Evolutionary conservation across 2,113 vertebrate species (phyloP).

Genomic region (Capricornis sumatraensis): DNA sequence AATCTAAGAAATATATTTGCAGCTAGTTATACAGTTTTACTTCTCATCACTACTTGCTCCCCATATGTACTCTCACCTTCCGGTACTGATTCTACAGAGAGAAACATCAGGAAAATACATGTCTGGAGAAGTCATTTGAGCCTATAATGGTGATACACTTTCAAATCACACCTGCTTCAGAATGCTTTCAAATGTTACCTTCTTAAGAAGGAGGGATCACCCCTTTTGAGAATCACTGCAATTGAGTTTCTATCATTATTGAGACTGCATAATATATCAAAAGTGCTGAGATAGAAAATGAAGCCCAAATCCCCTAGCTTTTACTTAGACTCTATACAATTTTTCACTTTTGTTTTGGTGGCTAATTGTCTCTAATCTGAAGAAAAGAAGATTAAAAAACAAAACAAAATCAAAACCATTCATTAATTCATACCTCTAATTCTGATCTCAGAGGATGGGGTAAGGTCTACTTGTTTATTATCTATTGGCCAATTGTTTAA

Average conservation of each 20-base stretch:
- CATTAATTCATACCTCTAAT: neutral
- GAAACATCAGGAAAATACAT: neutral
- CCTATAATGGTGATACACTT: neutral
- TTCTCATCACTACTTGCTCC: neutral
- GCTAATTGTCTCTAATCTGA: neutral
- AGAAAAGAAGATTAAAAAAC: neutral
- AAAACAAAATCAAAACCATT: neutral
- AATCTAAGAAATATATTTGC: neutral
- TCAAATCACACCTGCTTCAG: neutral
- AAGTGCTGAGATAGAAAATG: too few species aligned
- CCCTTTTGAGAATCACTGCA: neutral
- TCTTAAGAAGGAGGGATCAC: neutral
- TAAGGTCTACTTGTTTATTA: neutral
- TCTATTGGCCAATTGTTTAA: neutral
- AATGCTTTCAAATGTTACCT: neutral
- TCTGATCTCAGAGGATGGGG: neutral
- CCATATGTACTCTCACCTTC: neutral
- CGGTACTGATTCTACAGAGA: neutral
- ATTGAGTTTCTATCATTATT: neutral
- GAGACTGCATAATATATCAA: neutral
- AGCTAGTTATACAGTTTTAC: neutral
- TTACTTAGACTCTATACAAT: neutral
- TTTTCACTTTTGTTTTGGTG: neutral
- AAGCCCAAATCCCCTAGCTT: neutral
- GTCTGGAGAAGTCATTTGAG: neutral